Evolutionary conservation across 2,888 invertebrate genomes (phyloP), one percentile per base, ranked within the genome.

Genomic region (Lasioglossum calceatum): DNA sequence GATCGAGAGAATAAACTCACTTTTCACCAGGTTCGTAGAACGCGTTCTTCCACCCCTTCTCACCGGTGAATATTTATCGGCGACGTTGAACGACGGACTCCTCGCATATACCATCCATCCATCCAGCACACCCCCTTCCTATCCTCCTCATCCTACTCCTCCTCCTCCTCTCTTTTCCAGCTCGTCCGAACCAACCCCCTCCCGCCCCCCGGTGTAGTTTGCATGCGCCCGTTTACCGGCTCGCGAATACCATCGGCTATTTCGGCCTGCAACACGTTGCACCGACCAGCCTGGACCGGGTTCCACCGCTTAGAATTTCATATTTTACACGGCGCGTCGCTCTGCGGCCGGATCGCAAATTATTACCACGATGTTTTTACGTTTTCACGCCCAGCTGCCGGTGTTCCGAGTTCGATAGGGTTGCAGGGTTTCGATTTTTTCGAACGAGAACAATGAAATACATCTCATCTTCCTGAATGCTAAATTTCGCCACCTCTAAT

Each of bases 31-130:
- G 76, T 64, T 78, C 83, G n/a, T 82, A 82, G 78, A 78, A 54
- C 73, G 50, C 82, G 67, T 77, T 71, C 75, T 73, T 75, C 75
- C 75, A 44, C 71, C 72, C 42, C 44, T 50, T 71, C 58, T 58
- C 70, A 44, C 70, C 73, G 47, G 78, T 86, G 87, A 87, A 87
- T 86, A 87, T 87, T 86, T 87, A 87, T 87, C 75, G 81, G 39
- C 77, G 67, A 77, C 86, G 87, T 81, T 86, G 80, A 81, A 78
- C 86, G 80, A 50, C 47, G 61, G 76, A 81, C 76, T 70, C 70
- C 70, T 70, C 70, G 70, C 39, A 70, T 70, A 70, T 70, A 64
- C 64, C 64, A 64, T 64, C 64, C 64, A 27, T 36, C 32, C 64
- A 32, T 58, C 7, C 64, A 64, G 19, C 64, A 64, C 64, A n/a